Evolutionary conservation across 2,888 invertebrate species (phyloP), one percentile per base, ranked within the genome.

Genomic region (Eilema sororculum): DNA sequence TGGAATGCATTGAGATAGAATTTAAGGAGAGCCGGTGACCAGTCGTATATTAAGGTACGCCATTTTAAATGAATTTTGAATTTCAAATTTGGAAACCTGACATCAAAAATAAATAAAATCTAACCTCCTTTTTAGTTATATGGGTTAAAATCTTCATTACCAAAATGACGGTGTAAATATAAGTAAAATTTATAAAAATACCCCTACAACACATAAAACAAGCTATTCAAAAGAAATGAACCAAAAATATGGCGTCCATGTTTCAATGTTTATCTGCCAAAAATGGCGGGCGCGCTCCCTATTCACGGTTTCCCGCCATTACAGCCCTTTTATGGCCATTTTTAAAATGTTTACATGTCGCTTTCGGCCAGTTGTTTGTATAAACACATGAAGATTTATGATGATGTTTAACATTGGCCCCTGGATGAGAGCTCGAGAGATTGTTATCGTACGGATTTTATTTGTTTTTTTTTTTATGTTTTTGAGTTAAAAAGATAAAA

Each of bases 351-450:
- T 57, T 61, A 64, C 63, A 60, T 62, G 72, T 65, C 68, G 60
- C 46, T 56, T 71, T 56, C n/a, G 62, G 61, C 57, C 66, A 46
- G 66, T 66, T 62, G 62, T 67, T 70, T 62, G 65, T 30, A 57
- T 60, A 69, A 65, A 65, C 65, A 61, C 13, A 52, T 25, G 25
- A 37, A 69, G 60, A 65, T 69, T 69, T 65, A 69, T 65, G 52
- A 57, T 22, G 61, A 16, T 22, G 65, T 24, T 67, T 72, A 71
- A 78, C 78, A 71, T 61, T 64, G 65, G 57, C 22, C 46, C n/a
- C 46, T n/a, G 52, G 30, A 33, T 61, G 30, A 22, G 22, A 56
- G 61, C 24, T 61, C 22, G 22, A 67, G 41, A 33, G 67, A 60
- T 61, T 61, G 28, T 56, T 33, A 52, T 46, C 59, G 8, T 28